Evolutionary conservation across 2,797 vertebrate species (phyloP), one percentile per base, ranked within the genome.

Genomic region (Sardinella longiceps): DNA sequence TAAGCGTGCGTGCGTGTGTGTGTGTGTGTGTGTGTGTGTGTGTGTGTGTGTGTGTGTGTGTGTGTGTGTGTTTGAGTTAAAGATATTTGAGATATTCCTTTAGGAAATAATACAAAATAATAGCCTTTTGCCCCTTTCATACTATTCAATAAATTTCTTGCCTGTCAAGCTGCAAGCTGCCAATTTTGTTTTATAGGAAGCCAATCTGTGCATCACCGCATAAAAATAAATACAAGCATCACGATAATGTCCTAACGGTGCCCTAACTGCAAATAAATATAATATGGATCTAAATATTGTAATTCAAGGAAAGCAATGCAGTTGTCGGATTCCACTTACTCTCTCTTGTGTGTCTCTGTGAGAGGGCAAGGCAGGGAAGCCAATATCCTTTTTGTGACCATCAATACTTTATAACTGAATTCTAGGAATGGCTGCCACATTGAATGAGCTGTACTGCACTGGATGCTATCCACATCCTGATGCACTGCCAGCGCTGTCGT

Each of bases 371-470:
- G 1, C 63, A 70, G 33, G 70, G 39, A 77, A 77, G 70, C 33
- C 70, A 39, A 43, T 77, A 23, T 77, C 70, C 30, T 60, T 60
- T 60, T 1, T 60, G 23, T 25, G n/a, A 10, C 33, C 70, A 77
- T 77, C 70, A 77, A 18, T 77, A 43, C 70, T 77, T 39, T 77
- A 77, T 77, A 20, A 39, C 70, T 77, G 33, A 77, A 43, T 7
- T 77, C 33, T 39, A 43, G 70, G 37, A 77, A 18, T 77, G 37
- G 70, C 70, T 23, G 37, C 70, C 70, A 77, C 18, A 43, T 43
- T 77, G 70, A 77, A 77, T 77, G 70, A 77, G 30, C 63, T 70
- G 63, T 33, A 39, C 70, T 77, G 70, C 20, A 77, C 70, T 33
- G 33, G 33, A 43, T 33, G 33, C 9, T 15, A 20, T 39, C 33